These are phyloP conservation scores for Drosophila erecta DNA, from an alignment of 1,140 invertebrate species.

Conservation along the genomic window DNA sequence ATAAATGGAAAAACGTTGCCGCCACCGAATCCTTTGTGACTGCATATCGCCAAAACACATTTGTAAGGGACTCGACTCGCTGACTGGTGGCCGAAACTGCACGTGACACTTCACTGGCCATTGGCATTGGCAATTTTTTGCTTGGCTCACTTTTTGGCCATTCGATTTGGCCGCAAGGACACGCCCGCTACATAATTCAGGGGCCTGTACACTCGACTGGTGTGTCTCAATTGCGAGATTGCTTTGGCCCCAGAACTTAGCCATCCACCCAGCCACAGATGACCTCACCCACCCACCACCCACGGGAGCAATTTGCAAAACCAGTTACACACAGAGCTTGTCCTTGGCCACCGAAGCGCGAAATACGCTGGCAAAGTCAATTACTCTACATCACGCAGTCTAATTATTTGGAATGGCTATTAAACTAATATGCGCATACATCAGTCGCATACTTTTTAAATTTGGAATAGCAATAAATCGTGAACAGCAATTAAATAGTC, in stretches of 20 bases:
- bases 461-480: too few species aligned
- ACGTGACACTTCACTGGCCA: constrained; percentile 80
- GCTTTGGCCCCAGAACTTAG: constrained; percentile 21
- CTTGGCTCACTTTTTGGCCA: constrained; percentile 54
- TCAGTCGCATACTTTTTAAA: too few species aligned
- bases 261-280: constrained; percentile 2
- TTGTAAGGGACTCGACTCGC: constrained; percentile 16
- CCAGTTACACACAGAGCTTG: constrained; percentile 24
- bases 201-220: constrained; percentile 7
- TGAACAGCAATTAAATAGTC: background rate
- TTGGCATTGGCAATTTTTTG: constrained; percentile 73
- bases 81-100: constrained; percentile 42
- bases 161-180: constrained; percentile 52
- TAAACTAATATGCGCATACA: background rate
- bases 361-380: constrained; percentile 13
- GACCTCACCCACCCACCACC: background rate
- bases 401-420: background rate
- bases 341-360: constrained; percentile 16
- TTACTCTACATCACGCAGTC: background rate
- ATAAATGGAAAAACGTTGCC: constrained; percentile 50
- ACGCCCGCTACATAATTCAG: constrained; percentile 58
- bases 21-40: constrained; percentile 71
- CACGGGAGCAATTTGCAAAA: constrained; percentile 50
- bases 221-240: constrained; percentile 40
- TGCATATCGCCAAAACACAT: constrained; percentile 61